Evolutionary conservation across 2,113 vertebrate genomes (phyloP).

Genomic region (Dipodomys stephensi): DNA sequence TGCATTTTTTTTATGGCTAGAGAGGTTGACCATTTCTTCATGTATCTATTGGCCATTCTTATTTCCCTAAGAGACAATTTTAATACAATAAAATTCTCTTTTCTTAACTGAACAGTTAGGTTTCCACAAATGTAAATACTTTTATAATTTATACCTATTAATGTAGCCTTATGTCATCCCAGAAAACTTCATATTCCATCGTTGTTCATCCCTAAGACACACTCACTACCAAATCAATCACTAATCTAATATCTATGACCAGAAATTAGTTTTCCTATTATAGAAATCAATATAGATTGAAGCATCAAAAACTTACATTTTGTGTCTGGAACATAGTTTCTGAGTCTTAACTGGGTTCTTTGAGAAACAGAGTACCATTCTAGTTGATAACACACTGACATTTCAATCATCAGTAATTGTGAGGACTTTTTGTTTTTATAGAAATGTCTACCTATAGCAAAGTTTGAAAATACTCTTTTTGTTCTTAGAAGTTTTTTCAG

Average conservation of each 20-base stretch:
- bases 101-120: not conserved
- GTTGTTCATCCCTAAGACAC: not conserved
- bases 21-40: no score
- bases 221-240: not conserved
- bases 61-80: not conserved
- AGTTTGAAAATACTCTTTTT: not conserved
- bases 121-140: not conserved
- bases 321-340: not conserved
- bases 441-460: not conserved
- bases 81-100: not conserved
- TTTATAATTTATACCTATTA: not conserved
- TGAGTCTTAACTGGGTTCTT: not conserved
- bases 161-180: not conserved
- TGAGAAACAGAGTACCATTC: not conserved
- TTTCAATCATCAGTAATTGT: not conserved
- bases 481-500: not conserved
- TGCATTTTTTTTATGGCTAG: no score
- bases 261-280: conserved; percentile 27
- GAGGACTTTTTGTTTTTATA: not conserved
- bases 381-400: not conserved
- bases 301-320: not conserved
- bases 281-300: not conserved
- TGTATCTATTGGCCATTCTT: no score
- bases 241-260: not conserved
- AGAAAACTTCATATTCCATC: not conserved